Conservation (phyloP, 2,888 invertebrate genomes). For the Mesorhabditis belari region DNA sequence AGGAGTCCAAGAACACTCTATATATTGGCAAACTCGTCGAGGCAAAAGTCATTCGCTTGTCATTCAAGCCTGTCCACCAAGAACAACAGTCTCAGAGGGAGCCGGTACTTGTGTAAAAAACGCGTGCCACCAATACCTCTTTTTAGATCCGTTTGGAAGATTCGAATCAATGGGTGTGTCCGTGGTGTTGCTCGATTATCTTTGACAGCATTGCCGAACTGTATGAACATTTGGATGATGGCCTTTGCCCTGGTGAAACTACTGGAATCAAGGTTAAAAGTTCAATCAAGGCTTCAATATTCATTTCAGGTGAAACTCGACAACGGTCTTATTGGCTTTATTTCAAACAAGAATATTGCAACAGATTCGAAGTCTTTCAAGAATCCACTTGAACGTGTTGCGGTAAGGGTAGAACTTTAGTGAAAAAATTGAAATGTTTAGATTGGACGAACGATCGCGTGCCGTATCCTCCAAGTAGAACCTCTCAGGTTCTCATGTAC, state of each 20-base stretch:
- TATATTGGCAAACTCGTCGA: constrained; percentile 66
- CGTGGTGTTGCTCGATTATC: neutral
- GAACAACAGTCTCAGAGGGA: neutral
- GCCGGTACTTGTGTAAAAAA: neutral
- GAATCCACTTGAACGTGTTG: constrained; percentile 85
- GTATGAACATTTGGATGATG: constrained; percentile 71
- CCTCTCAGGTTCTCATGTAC: constrained; percentile 77
- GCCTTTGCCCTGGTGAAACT: constrained; percentile 81
- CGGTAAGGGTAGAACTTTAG: constrained; percentile 57
- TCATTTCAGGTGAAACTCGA: constrained; percentile 64
- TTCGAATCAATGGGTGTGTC: neutral
- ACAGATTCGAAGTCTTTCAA: constrained; percentile 67
- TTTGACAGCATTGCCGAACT: neutral
- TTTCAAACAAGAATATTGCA: constrained; percentile 84
- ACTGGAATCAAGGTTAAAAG: constrained; percentile 72
- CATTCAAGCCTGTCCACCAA: neutral
- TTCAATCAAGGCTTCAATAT: neutral
- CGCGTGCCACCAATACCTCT: neutral
- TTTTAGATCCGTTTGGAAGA: neutral
- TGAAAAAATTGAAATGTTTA: constrained; percentile 1
- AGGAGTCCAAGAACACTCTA: constrained; percentile 88
- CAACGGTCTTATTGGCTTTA: constrained; percentile 81
- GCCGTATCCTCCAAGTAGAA: constrained; percentile 81
- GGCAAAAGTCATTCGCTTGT: constrained; percentile 1
- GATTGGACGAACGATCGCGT: constrained; percentile 57